Base-by-base conservation (phyloP, 2,797 vertebrate genomes). In the Epinephelus malabaricus region DNA sequence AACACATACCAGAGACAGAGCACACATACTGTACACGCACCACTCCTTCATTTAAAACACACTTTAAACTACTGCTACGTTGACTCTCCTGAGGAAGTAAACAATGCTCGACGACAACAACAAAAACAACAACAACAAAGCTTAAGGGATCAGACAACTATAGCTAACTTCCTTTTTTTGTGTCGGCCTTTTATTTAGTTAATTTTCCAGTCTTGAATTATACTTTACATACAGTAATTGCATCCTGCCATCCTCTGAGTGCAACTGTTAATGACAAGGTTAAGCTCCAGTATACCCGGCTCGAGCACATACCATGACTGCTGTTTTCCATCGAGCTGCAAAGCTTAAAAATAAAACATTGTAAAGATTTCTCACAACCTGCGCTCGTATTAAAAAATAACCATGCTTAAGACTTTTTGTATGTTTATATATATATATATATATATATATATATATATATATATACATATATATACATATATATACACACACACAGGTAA, bases 1-100 rank as follows among this genome's bases (percentile, higher is more conserved):
- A 78, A 75, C 73, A 83, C 82, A 85, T 86, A 76, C 72, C 81
- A 85, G 55, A 85, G 51, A 51, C 25, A 7, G 23, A 2, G 18
- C 54, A 51, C 25, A 66, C 14, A 34, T 3, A 58, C 19, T 55
- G 15, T 6, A 53, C 47, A 45, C 1, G 2, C 6, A 70, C 46
- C 55, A 17, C 69, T 56, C 71, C 56, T 64, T 76, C 45, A 38
- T 40, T 47, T 49, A 56, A 78, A 75, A 55, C 30, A 66, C 60
- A 6, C 47, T 47, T 50, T 9, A 64, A 73, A 51, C 23, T 18
- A 19, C 5, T 40, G n/a, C 19, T 17, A 46, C 25, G 6, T 27
- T 65, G 13, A 7, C 10, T 54, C 19, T 55, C 2, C 11, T 11
- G 5, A 21, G 17, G 15, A n/a, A 27, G 18, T 9, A 11, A 59